phyloP scores from a whole-genome alignment of 1,140 invertebrate genomes.

The Schlechtendalia chinensis region DNA sequence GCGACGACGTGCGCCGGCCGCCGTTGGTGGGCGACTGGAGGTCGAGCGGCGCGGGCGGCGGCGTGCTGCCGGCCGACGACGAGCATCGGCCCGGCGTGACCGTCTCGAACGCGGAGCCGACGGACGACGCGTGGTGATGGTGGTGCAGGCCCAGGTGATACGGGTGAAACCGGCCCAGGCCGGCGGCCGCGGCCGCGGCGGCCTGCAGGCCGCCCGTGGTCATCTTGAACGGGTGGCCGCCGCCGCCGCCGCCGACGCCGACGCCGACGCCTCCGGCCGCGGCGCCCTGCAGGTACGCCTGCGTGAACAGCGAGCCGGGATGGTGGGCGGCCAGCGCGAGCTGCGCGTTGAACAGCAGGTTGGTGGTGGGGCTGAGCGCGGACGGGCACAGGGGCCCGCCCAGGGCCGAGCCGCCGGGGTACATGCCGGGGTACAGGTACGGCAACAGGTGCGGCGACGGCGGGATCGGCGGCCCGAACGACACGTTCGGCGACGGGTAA shows the following conservation, averaged over 20 bases:
- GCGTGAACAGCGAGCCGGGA: conserved; percentile 65
- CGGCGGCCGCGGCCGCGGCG: conserved; percentile 55
- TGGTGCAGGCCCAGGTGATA: conserved; percentile 38
- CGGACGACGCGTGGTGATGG: conserved; percentile 58
- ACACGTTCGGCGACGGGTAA: conserved; percentile 80
- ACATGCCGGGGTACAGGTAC: conserved; percentile 81
- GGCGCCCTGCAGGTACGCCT: conserved; percentile 60
- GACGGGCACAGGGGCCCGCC: conserved; percentile 66
- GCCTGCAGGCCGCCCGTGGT: conserved; percentile 52
- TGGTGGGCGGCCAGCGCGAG: conserved; percentile 77
- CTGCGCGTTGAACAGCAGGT: conserved; percentile 79
- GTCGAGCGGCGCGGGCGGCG: conserved; percentile 44
- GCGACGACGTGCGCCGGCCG: conserved; percentile 24
- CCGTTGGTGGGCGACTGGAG: conserved; percentile 50
- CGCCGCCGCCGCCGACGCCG: conserved; percentile 56
- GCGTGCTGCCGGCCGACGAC: conserved; percentile 53
- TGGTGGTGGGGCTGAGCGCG: conserved; percentile 60
- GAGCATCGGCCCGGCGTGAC: conserved; percentile 66
- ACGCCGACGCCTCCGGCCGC: conserved; percentile 58
- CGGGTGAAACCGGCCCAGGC: conserved; percentile 57
- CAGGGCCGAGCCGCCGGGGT: conserved; percentile 61
- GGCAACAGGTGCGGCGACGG: conserved; percentile 78
- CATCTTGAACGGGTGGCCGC: conserved; percentile 59
- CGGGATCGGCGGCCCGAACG: conserved; percentile 81
- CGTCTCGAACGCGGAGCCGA: conserved; percentile 79